phyloP scores from a whole-genome alignment of 2,113 vertebrate genomes.

The Onychostoma macrolepis region DNA sequence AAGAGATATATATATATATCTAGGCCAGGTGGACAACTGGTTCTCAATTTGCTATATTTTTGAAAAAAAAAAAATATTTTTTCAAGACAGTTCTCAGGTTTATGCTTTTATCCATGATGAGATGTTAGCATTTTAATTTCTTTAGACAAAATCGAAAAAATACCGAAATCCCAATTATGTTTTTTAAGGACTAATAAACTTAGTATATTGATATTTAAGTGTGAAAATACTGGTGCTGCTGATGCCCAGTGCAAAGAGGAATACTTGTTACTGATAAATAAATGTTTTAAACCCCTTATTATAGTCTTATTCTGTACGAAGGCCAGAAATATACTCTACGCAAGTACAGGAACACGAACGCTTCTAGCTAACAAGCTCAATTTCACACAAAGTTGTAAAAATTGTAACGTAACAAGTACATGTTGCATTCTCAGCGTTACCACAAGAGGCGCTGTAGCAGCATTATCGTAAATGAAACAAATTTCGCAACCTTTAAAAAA shows the following conservation, averaged over 20 bases:
- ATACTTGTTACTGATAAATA: conserved; percentile 9
- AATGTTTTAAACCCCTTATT: not conserved
- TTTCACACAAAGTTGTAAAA: not conserved
- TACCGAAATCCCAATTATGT: not conserved
- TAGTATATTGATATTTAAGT: not conserved
- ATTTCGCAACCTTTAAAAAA: not conserved
- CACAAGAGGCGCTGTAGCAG: not conserved
- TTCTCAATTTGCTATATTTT: conserved; percentile 53
- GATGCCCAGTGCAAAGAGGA: not conserved
- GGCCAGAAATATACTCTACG: not conserved
- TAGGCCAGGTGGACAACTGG: conserved; percentile 61
- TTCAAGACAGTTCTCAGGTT: conserved; percentile 59
- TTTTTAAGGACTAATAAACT: not conserved
- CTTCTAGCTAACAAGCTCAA: not conserved
- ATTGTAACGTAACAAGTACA: not conserved
- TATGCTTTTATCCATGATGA: not conserved
- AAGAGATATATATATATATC: conserved; percentile 46
- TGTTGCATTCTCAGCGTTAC: not conserved
- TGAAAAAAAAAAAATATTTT: not conserved
- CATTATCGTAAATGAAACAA: not conserved
- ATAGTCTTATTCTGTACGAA: not conserved
- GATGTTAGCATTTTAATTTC: conserved; percentile 22
- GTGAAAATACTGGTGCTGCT: not conserved
- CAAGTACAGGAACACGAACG: not conserved
- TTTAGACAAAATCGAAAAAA: not conserved